Conservation (phyloP, 1,140 invertebrate genomes). For the Drosophila obscura region DNA sequence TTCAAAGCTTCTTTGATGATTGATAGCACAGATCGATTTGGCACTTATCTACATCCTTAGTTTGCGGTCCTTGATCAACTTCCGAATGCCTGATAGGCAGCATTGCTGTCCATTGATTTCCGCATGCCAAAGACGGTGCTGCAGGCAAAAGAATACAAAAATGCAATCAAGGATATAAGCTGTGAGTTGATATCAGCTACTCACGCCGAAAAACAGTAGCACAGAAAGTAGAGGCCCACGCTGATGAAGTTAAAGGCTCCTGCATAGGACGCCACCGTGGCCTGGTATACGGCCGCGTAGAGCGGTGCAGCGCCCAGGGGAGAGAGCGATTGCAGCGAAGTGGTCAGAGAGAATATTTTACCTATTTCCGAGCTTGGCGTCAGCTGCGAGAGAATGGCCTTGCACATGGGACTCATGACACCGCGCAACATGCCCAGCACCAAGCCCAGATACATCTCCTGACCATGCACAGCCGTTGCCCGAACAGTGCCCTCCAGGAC, state of each 20-base stretch:
- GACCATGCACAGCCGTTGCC: slow-evolving; percentile 85
- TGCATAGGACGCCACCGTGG: slow-evolving; percentile 85
- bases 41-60: too few species aligned
- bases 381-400: slow-evolving; percentile 87
- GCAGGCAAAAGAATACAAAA: slow-evolving; percentile 8
- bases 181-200: slow-evolving; percentile 18
- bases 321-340: slow-evolving; percentile 86
- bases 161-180: neutral
- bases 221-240: slow-evolving; percentile 71
- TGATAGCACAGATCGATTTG: neutral
- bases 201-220: slow-evolving; percentile 85
- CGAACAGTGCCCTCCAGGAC: slow-evolving; percentile 84
- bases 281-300: slow-evolving; percentile 87
- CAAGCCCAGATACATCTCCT: slow-evolving; percentile 86
- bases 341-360: slow-evolving; percentile 87
- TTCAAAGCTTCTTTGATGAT: neutral
- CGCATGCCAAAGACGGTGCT: slow-evolving; percentile 59
- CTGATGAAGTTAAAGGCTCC: slow-evolving; percentile 86
- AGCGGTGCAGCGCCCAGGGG: slow-evolving; percentile 86
- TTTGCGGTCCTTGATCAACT: slow-evolving; percentile 29
- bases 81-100: slow-evolving; percentile 51
- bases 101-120: slow-evolving; percentile 43
- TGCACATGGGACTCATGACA: slow-evolving; percentile 86
- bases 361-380: slow-evolving; percentile 87
- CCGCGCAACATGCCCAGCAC: slow-evolving; percentile 85